These are phyloP conservation scores for Labrus mixtus DNA, from an alignment of 2,113 vertebrate genomes.

Conservation along the genomic window DNA sequence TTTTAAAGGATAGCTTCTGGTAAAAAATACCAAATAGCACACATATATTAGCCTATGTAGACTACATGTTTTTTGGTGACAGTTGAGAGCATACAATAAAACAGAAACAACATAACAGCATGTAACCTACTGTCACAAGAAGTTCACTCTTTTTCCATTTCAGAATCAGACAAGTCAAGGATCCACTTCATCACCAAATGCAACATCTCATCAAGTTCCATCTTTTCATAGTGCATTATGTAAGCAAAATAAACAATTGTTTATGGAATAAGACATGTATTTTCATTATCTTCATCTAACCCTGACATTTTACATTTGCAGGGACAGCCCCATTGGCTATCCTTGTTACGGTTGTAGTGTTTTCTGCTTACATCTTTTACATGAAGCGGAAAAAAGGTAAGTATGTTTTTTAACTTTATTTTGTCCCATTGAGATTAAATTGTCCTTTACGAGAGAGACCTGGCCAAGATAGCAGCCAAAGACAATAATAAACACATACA, in stretches of 20 bases:
- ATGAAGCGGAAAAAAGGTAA: slow-evolving; percentile 47
- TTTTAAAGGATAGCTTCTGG: no score
- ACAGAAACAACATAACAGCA: background rate
- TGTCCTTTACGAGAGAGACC: no score
- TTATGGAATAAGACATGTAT: background rate
- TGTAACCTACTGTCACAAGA: background rate
- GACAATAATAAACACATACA: no score
- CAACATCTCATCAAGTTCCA: background rate
- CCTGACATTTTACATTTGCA: slow-evolving; percentile 12
- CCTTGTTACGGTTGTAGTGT: rapidly evolving
- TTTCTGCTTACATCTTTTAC: slow-evolving; percentile 14
- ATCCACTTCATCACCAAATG: background rate
- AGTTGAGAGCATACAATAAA: no score
- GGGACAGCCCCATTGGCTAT: slow-evolving; percentile 22
- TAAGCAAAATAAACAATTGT: background rate
- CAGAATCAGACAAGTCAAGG: background rate
- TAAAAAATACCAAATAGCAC: no score
- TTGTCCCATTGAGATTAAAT: no score
- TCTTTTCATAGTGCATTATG: background rate
- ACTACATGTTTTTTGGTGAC: no score
- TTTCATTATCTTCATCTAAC: background rate
- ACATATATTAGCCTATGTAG: no score
- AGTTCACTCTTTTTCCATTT: background rate
- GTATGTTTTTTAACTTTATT: background rate
- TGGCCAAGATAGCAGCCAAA: no score